Percentiles rank a stretch among this genome's conserved stretches.
phyloP scores from a whole-genome alignment of 1,140 invertebrate species.

The Drosophila rhopaloa region DNA sequence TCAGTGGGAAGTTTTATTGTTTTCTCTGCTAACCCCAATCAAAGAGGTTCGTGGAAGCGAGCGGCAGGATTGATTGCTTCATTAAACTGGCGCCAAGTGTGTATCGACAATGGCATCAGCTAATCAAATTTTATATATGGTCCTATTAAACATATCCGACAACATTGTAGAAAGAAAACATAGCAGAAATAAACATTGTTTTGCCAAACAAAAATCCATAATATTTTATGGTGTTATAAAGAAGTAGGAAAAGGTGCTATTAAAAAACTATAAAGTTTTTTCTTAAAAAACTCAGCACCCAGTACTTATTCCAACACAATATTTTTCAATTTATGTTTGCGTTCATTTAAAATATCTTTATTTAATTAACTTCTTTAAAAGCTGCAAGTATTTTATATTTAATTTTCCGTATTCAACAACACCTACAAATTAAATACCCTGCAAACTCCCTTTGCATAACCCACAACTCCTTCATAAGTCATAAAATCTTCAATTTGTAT shows the following conservation, averaged over 20 bases:
- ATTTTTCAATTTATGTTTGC: too few species aligned
- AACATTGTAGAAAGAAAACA: slow-evolving; percentile 1
- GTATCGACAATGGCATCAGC: slow-evolving; percentile 45
- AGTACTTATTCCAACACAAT: too few species aligned
- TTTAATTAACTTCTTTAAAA: too few species aligned
- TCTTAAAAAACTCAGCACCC: too few species aligned
- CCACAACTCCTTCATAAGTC: slow-evolving; percentile 13
- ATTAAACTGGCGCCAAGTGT: slow-evolving; percentile 56
- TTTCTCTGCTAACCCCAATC: slow-evolving; percentile 41
- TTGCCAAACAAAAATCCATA: too few species aligned
- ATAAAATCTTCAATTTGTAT: slow-evolving; percentile 15
- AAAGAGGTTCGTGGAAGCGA: slow-evolving; percentile 12
- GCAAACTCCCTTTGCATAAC: background rate
- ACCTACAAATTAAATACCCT: background rate
- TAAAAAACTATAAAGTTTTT: too few species aligned
- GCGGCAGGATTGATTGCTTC: slow-evolving; percentile 46
- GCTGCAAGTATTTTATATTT: too few species aligned
- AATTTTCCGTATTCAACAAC: background rate
- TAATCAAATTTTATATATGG: slow-evolving; percentile 66
- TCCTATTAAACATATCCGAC: slow-evolving; percentile 34
- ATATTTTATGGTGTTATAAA: too few species aligned
- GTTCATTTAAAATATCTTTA: too few species aligned
- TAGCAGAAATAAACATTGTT: background rate
- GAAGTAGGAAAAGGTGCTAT: too few species aligned
- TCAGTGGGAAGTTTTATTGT: slow-evolving; percentile 76